Conservation (phyloP, 2,113 vertebrate genomes). For the Rhynchomys soricoides region DNA sequence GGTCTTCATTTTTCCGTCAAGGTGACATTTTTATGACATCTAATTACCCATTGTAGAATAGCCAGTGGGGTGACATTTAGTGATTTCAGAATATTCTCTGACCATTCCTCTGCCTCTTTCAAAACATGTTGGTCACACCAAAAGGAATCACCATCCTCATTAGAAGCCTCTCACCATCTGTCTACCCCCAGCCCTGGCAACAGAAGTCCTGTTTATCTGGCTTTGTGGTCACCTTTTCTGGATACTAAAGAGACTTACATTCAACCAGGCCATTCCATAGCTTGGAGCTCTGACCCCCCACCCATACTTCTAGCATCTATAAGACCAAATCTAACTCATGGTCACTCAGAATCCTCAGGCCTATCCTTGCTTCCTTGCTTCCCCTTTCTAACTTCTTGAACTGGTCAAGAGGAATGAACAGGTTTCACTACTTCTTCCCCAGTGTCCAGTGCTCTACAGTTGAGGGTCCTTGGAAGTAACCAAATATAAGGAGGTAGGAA, state of each 20-base stretch:
- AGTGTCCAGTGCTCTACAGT: background rate
- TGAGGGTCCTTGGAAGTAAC: fast-evolving
- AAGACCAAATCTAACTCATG: background rate
- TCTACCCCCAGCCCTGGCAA: background rate
- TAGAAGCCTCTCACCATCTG: too few relatives aligned
- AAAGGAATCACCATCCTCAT: background rate
- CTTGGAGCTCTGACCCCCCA: background rate
- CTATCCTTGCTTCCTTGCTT: too few relatives aligned
- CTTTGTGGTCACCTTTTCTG: background rate
- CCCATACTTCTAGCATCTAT: fast-evolving
- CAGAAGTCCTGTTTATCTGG: background rate
- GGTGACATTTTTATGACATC: background rate
- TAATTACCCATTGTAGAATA: background rate
- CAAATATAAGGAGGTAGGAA: background rate
- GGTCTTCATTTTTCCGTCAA: background rate
- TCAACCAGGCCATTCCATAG: background rate
- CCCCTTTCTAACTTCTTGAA: background rate
- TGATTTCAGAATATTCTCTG: background rate
- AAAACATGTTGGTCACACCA: background rate
- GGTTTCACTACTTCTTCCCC: background rate
- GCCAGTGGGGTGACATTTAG: background rate
- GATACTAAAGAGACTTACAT: background rate
- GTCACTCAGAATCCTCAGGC: background rate
- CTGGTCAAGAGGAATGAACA: too few relatives aligned
- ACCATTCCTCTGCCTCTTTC: background rate